Base-by-base conservation (phyloP, 2,888 invertebrate genomes). In the Chymomyza procnemis region DNA sequence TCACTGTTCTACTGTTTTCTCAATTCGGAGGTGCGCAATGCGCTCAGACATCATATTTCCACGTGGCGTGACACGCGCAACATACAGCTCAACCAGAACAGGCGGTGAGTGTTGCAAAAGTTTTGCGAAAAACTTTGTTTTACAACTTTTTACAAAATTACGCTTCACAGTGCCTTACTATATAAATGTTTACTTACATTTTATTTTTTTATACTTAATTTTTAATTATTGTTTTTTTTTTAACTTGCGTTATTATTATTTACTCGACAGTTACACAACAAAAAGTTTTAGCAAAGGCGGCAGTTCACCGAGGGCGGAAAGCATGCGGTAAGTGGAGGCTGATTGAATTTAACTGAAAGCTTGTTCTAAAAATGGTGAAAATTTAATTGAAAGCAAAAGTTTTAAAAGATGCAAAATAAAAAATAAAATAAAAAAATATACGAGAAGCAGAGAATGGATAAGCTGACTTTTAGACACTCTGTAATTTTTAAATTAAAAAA, bases 1-100 rank as follows among this genome's bases (percentile, higher is more conserved):
- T 96, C 97, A 14, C 92, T 97, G 73, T 96, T 97, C 92, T 97
- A 97, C 92, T 97, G 97, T 91, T 97, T 97, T 91, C 93, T 97
- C 88, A 97, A 97, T 92, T 96, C 96, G 6, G 97, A 98, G 91
- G 97, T 97, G 5, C 95, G 96, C 66, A 96, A 95, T 89, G 95
- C 97, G 0, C 92, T 97, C 78, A 93, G 95, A 57, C 96, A 97
- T 91, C 96, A 96, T 89, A 71, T 90, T 46, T 85, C 89, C 64
- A 88, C 89, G 59, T 91, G 91, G 91, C 90, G 89, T 64, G 91
- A 91, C 69, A 83, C 87, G 61, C 88, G 91, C 60, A 90, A 90
- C 76, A 90, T 91, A 62, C 89, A 90, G 71, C 77, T 88, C 61
- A 88, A 88, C 73, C 90, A 90, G 71, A 90, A 89, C 75, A 79